Evolutionary conservation across 2,888 invertebrate species (phyloP).

Genomic region (Ochropleura plecta): DNA sequence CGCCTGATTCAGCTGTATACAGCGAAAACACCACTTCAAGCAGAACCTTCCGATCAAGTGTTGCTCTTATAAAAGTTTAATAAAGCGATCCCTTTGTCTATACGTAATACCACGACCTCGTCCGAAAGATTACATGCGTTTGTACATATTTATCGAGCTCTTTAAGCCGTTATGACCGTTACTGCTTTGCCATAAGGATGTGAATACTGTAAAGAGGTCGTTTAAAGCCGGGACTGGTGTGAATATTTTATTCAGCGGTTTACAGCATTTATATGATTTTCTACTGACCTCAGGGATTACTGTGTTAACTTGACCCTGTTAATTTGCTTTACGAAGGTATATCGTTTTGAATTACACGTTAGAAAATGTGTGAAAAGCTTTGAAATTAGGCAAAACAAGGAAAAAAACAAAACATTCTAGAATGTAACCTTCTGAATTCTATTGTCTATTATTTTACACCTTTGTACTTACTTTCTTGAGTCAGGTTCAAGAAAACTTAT

Average conservation of each 20-base stretch:
- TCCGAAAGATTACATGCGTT: slow-evolving; percentile 57
- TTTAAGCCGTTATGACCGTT: slow-evolving; percentile 34
- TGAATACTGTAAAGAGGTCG: slow-evolving; percentile 38
- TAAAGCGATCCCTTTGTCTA: slow-evolving; percentile 71
- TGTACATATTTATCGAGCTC: slow-evolving; percentile 35
- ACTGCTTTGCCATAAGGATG: slow-evolving; percentile 25
- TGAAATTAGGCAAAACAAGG: not conserved
- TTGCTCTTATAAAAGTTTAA: slow-evolving; percentile 75
- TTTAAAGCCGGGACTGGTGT: slow-evolving; percentile 19
- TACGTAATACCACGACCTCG: slow-evolving; percentile 33
- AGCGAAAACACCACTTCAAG: slow-evolving; percentile 76
- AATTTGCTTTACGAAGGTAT: slow-evolving; percentile 29
- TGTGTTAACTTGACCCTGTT: slow-evolving; percentile 41
- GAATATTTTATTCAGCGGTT: slow-evolving; percentile 62
- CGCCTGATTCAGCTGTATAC: slow-evolving; percentile 76
- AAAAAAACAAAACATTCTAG: not conserved
- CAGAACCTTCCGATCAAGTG: slow-evolving; percentile 70
- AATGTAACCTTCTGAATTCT: not conserved
- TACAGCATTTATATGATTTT: slow-evolving; percentile 60
- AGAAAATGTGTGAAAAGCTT: slow-evolving; percentile 13
- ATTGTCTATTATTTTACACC: not conserved
- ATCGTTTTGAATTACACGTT: slow-evolving; percentile 10
- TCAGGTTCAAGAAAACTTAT: not conserved
- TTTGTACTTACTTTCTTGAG: not conserved
- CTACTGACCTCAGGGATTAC: slow-evolving; percentile 44